These are phyloP conservation scores for Rhagonycha fulva DNA, from an alignment of 2,888 invertebrate species.

Conservation along the genomic window DNA sequence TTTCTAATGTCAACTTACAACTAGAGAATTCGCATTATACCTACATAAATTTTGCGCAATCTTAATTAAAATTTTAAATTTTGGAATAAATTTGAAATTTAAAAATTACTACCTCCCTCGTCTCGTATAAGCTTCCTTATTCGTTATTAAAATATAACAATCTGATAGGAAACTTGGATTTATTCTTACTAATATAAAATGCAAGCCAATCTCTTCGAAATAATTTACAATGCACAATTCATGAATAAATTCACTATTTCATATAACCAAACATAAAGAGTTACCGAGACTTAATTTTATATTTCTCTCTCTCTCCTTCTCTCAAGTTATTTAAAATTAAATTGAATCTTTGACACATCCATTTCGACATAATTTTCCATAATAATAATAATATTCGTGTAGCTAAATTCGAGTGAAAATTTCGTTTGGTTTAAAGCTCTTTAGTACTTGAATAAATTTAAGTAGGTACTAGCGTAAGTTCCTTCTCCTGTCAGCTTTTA, in stretches of 20 bases:
- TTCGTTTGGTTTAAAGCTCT: background rate
- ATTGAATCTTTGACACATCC: background rate
- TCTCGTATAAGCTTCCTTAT: background rate
- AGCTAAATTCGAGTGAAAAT: background rate
- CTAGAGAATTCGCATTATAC: background rate
- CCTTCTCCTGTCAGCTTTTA: constrained; percentile 23
- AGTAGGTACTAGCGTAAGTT: constrained; percentile 6
- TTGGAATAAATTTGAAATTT: background rate
- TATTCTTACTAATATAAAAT: background rate
- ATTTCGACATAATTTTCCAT: background rate
- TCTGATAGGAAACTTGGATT: background rate
- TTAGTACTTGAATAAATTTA: constrained; percentile 6
- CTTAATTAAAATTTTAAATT: background rate
- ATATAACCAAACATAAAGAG: background rate
- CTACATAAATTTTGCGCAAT: background rate
- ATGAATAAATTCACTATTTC: background rate
- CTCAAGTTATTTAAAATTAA: background rate
- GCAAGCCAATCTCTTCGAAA: background rate
- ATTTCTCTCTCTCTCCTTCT: background rate
- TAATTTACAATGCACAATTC: background rate
- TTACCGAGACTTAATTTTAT: background rate
- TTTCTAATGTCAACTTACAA: background rate
- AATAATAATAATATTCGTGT: background rate
- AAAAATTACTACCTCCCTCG: background rate
- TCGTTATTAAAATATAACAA: background rate